phyloP scores from a whole-genome alignment of 2,888 invertebrate genomes.

The Tachina grossa region DNA sequence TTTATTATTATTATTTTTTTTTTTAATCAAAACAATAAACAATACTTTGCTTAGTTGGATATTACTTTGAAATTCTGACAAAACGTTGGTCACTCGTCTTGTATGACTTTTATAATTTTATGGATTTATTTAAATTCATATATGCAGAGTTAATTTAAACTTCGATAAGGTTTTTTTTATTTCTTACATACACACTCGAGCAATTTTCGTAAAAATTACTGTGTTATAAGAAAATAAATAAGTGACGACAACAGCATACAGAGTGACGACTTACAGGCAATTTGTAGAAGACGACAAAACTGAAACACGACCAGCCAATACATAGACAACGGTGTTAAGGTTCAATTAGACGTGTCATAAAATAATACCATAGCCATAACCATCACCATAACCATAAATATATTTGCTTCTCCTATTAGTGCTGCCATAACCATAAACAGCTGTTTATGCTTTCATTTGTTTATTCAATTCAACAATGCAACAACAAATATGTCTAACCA shows the following conservation, averaged over 20 bases:
- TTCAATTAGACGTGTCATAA: no score
- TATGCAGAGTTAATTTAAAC: conserved; percentile 1
- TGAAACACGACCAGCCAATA: no score
- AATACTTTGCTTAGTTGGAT: background rate
- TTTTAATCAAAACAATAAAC: background rate
- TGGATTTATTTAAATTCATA: conserved; percentile 26
- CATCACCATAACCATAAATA: no score
- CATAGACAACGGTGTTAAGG: no score
- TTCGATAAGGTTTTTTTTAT: conserved; percentile 3
- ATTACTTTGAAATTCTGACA: background rate
- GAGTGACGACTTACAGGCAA: background rate
- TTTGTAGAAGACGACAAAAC: no score
- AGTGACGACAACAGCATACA: conserved; percentile 22
- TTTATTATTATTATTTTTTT: background rate
- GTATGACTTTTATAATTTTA: conserved; percentile 5
- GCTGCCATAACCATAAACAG: no score
- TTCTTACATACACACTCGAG: background rate
- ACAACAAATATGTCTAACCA: no score
- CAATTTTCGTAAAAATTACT: conserved; percentile 11
- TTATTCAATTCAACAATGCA: no score
- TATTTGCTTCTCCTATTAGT: no score
- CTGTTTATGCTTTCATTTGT: no score
- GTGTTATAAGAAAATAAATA: conserved; percentile 40
- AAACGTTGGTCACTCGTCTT: conserved; percentile 16
- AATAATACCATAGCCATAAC: no score